A percentile compares a stretch with the other conserved stretches of the same genome.
These are phyloP conservation scores for Terrapene triunguis DNA, from an alignment of 2,113 vertebrate genomes.

Conservation along the genomic window DNA sequence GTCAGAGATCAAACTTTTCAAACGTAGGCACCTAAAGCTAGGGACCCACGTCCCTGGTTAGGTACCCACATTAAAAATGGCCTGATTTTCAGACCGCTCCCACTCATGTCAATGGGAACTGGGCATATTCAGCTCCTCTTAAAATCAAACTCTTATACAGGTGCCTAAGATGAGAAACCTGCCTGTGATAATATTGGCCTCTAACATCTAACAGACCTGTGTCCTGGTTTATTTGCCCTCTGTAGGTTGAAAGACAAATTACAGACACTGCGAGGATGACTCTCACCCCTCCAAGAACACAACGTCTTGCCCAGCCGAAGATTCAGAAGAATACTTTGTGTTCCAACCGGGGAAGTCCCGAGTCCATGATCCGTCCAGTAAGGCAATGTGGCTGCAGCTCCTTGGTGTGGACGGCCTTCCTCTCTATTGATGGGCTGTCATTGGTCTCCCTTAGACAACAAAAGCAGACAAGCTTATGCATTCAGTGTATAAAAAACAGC, in stretches of 20 bases:
- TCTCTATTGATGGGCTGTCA: background rate
- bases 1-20: background rate
- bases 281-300: background rate
- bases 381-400: background rate
- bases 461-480: background rate
- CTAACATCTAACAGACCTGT: background rate
- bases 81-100: background rate
- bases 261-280: background rate
- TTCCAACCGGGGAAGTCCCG: background rate
- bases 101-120: background rate
- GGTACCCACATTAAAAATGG: background rate
- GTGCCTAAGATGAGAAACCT: background rate
- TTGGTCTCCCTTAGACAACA: background rate
- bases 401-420: background rate
- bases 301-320: slow-evolving; percentile 59
- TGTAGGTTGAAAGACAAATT: slow-evolving; percentile 62
- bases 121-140: background rate
- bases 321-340: slow-evolving; percentile 46
- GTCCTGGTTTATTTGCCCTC: background rate
- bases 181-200: background rate
- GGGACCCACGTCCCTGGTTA: too few species aligned
- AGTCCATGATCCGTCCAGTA: slow-evolving; percentile 59
- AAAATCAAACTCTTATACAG: background rate
- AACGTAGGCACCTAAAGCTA: background rate
- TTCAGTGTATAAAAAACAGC: background rate